A percentile compares a stretch with the other conserved stretches of the same genome.
Conservation (phyloP, 2,113 vertebrate species). For the Corythornis madagascariensis region DNA sequence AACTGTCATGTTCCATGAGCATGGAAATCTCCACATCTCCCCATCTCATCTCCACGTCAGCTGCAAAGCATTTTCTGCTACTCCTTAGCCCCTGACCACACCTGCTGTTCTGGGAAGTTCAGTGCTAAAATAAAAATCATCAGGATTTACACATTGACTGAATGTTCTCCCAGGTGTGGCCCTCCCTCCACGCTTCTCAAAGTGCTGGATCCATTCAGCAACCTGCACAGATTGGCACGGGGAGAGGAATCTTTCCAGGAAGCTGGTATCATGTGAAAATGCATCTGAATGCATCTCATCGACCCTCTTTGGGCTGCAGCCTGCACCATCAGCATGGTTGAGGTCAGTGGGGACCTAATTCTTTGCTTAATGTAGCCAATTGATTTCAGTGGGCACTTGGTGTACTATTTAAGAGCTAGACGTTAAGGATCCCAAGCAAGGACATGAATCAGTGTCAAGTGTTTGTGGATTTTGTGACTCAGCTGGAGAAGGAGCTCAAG, state of each 20-base stretch:
- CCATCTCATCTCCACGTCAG: no score
- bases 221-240: not conserved
- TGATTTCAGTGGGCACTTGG: not conserved
- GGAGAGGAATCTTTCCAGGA: not conserved
- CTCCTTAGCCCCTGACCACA: not conserved
- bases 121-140: not conserved
- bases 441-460: not conserved
- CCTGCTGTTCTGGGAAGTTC: not conserved
- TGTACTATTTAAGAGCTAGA: not conserved
- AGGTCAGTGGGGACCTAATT: not conserved
- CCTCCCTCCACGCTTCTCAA: not conserved
- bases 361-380: not conserved
- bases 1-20: rapidly evolving
- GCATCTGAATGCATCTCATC: rapidly evolving
- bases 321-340: not conserved
- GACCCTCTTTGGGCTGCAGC: not conserved
- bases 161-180: not conserved
- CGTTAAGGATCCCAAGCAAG: not conserved
- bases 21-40: not conserved
- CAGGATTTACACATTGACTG: rapidly evolving
- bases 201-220: not conserved
- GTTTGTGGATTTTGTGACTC: not conserved
- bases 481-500: not conserved
- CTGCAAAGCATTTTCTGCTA: not conserved
- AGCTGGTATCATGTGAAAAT: not conserved